These are phyloP conservation scores for Petroica traversi DNA, from an alignment of 2,113 vertebrate genomes.

Conservation along the genomic window DNA sequence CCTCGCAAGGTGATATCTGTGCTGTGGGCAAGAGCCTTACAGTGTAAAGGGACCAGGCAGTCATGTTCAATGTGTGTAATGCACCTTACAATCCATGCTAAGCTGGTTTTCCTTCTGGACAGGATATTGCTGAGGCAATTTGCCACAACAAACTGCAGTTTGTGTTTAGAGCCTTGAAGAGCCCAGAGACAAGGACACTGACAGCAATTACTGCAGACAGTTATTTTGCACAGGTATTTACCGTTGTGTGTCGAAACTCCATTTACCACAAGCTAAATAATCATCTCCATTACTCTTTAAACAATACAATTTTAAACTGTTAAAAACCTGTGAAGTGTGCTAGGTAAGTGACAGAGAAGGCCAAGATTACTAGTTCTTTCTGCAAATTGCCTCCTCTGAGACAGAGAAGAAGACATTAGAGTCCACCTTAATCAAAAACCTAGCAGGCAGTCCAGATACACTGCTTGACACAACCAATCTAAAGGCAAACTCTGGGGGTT, in stretches of 20 bases:
- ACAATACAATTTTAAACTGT: not conserved
- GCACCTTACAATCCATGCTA: not conserved
- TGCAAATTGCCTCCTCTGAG: not conserved
- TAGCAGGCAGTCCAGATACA: not conserved
- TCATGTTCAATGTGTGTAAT: fast-evolving
- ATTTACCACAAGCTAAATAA: not conserved
- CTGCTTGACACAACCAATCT: not conserved
- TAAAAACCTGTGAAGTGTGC: not conserved
- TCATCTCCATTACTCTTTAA: not conserved
- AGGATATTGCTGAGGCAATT: not conserved
- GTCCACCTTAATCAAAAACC: not conserved
- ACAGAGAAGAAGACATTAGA: not conserved
- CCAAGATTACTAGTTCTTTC: not conserved
- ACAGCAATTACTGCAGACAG: not conserved
- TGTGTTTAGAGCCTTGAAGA: not conserved
- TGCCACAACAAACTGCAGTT: not conserved
- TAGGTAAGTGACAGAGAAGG: not conserved
- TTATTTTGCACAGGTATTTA: not conserved
- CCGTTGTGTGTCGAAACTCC: not conserved
- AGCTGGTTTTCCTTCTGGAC: not conserved
- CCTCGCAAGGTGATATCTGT: not conserved
- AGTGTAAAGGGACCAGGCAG: not conserved
- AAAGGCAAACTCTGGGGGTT: not conserved
- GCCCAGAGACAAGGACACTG: not conserved
- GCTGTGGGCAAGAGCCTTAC: not conserved